These are phyloP conservation scores for Escarpia spicata DNA, from an alignment of 2,888 invertebrate genomes.

Conservation along the genomic window DNA sequence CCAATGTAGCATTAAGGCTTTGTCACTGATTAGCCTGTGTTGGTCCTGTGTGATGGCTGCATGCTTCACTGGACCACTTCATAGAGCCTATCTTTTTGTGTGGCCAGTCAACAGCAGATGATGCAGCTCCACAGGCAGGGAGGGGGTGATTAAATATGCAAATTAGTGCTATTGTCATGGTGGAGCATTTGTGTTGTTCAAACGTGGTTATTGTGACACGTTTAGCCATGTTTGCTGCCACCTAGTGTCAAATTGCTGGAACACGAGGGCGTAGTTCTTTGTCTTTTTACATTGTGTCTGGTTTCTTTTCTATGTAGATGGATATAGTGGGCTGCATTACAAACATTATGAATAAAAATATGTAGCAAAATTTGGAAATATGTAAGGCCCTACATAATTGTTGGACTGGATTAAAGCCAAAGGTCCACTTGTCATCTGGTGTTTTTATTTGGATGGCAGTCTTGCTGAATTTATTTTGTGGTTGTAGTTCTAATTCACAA, in stretches of 20 bases:
- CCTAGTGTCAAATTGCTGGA: neutral
- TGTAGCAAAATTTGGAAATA: no score
- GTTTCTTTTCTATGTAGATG: neutral
- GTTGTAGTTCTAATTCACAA: neutral
- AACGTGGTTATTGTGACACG: neutral
- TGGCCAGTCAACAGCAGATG: neutral
- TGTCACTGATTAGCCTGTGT: neutral
- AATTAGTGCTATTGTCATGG: neutral
- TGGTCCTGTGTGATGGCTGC: neutral
- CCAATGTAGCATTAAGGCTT: conserved; percentile 4
- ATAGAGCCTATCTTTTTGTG: neutral
- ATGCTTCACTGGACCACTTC: neutral
- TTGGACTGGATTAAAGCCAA: neutral
- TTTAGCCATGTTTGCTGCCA: conserved; percentile 1
- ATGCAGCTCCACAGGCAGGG: no score
- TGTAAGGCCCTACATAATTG: neutral
- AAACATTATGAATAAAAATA: no score
- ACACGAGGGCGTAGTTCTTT: neutral
- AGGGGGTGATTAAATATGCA: neutral
- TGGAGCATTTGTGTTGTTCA: neutral
- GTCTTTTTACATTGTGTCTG: neutral
- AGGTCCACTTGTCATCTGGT: neutral
- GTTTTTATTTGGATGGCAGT: neutral
- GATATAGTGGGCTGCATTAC: neutral
- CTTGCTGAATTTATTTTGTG: neutral